Conservation (phyloP, 2,113 vertebrate genomes). For the Neopipo cinnamomea region DNA sequence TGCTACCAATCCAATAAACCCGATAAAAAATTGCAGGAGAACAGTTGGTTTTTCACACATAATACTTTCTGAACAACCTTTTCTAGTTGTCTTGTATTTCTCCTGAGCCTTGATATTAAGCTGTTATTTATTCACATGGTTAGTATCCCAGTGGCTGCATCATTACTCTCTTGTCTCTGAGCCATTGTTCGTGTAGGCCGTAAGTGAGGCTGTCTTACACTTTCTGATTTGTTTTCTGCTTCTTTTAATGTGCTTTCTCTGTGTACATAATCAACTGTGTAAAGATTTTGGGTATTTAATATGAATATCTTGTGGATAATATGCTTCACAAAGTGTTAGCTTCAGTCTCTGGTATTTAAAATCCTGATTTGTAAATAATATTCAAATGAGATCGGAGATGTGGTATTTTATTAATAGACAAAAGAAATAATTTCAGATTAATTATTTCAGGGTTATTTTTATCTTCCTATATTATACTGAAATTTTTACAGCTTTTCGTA, state of each 20-base stretch:
- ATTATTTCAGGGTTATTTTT: neutral
- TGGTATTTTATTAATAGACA: neutral
- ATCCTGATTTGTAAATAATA: neutral
- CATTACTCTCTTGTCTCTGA: neutral
- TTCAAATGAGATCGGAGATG: neutral
- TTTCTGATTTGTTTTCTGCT: neutral
- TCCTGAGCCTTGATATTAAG: neutral
- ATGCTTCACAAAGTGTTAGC: neutral
- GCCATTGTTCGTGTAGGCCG: neutral
- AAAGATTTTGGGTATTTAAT: neutral
- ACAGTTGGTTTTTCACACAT: neutral
- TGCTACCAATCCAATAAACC: neutral
- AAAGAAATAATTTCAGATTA: neutral
- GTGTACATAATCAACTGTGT: neutral
- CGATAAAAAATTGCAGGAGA: neutral
- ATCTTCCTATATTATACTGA: neutral
- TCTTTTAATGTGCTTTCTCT: neutral
- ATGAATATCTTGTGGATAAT: neutral
- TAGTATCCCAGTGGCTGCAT: neutral
- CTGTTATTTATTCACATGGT: neutral
- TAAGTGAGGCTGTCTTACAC: neutral
- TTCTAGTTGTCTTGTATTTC: neutral
- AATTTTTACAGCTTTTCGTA: neutral
- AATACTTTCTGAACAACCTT: neutral
- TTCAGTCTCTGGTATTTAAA: neutral